Conservation (phyloP, 1,140 invertebrate species). For the Macrobrachium nipponense region DNA sequence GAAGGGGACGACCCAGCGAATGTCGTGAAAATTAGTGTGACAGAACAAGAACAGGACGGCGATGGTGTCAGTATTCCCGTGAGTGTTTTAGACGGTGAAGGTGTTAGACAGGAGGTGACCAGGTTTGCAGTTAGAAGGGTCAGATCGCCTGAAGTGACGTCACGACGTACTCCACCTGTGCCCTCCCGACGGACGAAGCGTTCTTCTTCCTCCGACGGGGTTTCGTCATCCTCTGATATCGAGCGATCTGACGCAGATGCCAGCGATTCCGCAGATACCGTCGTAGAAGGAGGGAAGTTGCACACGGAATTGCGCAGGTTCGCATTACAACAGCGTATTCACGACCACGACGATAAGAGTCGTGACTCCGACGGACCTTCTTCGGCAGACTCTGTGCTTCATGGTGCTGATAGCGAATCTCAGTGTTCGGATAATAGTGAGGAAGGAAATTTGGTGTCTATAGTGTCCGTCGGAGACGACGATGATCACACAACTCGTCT, state of each 20-base stretch:
- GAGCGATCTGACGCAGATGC: slow-evolving; percentile 62
- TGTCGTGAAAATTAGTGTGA: slow-evolving; percentile 58
- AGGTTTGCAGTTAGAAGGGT: slow-evolving; percentile 49
- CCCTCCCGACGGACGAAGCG: slow-evolving; percentile 61
- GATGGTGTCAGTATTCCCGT: slow-evolving; percentile 75
- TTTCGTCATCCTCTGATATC: slow-evolving; percentile 64
- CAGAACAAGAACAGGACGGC: slow-evolving; percentile 28
- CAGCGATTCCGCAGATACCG: slow-evolving; percentile 63
- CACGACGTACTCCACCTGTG: slow-evolving; percentile 50
- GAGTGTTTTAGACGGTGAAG: slow-evolving; percentile 73
- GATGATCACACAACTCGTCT: slow-evolving; percentile 50
- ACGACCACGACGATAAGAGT: slow-evolving; percentile 53
- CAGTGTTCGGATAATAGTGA: slow-evolving; percentile 64
- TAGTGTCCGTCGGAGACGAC: slow-evolving; percentile 64
- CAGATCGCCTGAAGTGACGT: slow-evolving; percentile 50
- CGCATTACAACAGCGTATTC: slow-evolving; percentile 49
- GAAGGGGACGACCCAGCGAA: slow-evolving; percentile 49
- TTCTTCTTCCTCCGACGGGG: slow-evolving; percentile 64
- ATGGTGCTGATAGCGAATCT: slow-evolving; percentile 63
- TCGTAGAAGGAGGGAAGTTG: slow-evolving; percentile 59
- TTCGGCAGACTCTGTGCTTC: slow-evolving; percentile 56
- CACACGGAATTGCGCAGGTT: slow-evolving; percentile 57
- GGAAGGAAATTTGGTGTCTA: slow-evolving; percentile 63
- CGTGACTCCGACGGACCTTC: slow-evolving; percentile 61
- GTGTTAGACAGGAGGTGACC: slow-evolving; percentile 31